Evolutionary conservation across 1,140 invertebrate genomes (phyloP), one percentile per base, ranked within the genome.

Genomic region (Galleria mellonella): DNA sequence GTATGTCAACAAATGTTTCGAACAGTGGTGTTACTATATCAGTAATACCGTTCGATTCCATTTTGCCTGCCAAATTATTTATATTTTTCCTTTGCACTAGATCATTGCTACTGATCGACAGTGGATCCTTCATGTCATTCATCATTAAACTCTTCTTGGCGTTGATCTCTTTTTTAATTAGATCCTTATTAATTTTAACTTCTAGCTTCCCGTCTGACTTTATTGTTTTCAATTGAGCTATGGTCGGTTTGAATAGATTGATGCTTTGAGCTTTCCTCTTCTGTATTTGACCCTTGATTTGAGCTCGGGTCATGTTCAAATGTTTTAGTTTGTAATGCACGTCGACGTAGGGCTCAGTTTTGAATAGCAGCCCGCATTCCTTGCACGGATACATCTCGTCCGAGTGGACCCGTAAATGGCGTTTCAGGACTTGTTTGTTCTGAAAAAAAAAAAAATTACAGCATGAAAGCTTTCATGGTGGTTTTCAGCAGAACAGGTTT

Each of bases 311-410:
- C 68, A 72, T 72, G 44, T 72, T 61, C 0, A 72, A 33, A 7
- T 72, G 68, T 37, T 66, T 68, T 6, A 68, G 43, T 29, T 72
- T 61, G 47, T 72, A 66, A 43, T 72, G 68, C 9, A 72, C 57
- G 27, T 68, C 65, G 0, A 72, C 68, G 35, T 72, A 72, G 0
- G 60, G 60, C 15, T 63, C 56, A 2, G 65, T 66, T 29, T 66
- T 68, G 50, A 72, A 72, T n/a, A 48, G 51, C 14, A 61, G 32
- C 0, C 65, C 65, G 40, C 68, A 72, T 30, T 68, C 65, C 0
- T 43, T 55, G 28, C 68, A 72, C 11, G 65, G 68, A 27, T 68
- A 72, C 15, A 48, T 55, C 36, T 55, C 51, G 10, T 63, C 57
- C 10, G 54, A 50, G 23, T 68, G 68, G 4, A 54, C 47, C 11